Base-by-base conservation (phyloP, 2,113 vertebrate species). In the Syngnathus typhle region DNA sequence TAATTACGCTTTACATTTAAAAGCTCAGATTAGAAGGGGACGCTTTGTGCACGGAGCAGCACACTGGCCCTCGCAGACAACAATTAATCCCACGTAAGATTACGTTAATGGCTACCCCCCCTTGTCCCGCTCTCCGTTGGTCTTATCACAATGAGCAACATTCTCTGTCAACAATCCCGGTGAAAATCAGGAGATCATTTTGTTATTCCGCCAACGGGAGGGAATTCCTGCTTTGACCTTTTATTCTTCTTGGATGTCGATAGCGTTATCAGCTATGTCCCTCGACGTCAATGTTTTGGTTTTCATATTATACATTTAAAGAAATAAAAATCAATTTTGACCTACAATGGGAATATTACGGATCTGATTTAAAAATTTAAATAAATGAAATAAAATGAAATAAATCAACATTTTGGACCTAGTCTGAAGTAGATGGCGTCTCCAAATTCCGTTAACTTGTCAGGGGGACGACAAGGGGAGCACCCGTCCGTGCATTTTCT, bases 71-170 rank as follows among this genome's bases (percentile, higher is more conserved):
- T 76, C 69, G 68, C 58, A 62, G 77, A 80, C 77, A 70, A 80
- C 81, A 85, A 90, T 85, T 88, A 91, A 89, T 91, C 85, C 85
- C 70, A 72, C 85, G 79, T 65, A 84, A 88, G 87, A 90, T 92
- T 90, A 89, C 85, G 87, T 88, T 89, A 88, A 90, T 85, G 71
- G 80, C 68, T 85, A 82, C 71, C 85, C 78, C 74, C 83, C 71
- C 85, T 77, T 73, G 73, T 62, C 37, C 72, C 60, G 59, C 47
- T 51, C 46, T 54, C 74, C 36, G 65, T 76, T 78, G 73, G 70
- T 75, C 70, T 79, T 77, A 82, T 82, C 83, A 72, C 79, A 89
- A 91, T 83, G 49, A 88, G 87, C 83, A 77, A 67, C 70, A 82
- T 89, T 89, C 89, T 90, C 89, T 86, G 75, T 73, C 73, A 79